These are phyloP conservation scores for Moxostoma hubbsi DNA, from an alignment of 2,797 vertebrate genomes.

Conservation along the genomic window DNA sequence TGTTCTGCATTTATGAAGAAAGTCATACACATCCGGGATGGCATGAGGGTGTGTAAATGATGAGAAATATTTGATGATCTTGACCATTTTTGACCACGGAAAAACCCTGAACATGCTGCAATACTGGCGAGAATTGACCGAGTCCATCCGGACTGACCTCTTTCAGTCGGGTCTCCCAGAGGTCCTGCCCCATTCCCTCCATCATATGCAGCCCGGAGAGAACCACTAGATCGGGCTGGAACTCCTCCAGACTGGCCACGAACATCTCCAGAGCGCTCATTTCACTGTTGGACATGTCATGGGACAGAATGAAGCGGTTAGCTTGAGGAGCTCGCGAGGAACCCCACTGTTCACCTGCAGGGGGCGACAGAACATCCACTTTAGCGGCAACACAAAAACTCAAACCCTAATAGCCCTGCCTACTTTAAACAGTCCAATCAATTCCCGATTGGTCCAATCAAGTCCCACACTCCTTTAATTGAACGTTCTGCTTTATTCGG, in stretches of 20 bases:
- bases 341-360: conserved; percentile 90
- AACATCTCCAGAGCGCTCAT: conserved; percentile 93
- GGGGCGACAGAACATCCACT: not conserved
- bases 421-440: too few relatives aligned
- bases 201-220: conserved; percentile 98
- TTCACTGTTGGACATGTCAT: conserved; percentile 91
- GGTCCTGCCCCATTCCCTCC: conserved; percentile 89
- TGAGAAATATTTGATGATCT: too few relatives aligned
- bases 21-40: too few relatives aligned
- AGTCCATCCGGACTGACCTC: conserved; percentile 75
- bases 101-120: too few relatives aligned
- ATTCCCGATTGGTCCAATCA: too few relatives aligned
- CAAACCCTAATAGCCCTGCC: not conserved
- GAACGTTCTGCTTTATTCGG: too few relatives aligned
- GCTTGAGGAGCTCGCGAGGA: conserved; percentile 86
- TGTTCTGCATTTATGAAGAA: too few relatives aligned
- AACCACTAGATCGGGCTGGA: conserved; percentile 91
- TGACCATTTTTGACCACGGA: too few relatives aligned
- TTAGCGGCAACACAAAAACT: not conserved
- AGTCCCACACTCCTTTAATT: too few relatives aligned
- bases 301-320: conserved; percentile 98
- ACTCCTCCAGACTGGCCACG: conserved; percentile 93
- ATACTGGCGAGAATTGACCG: too few relatives aligned
- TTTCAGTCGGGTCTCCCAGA: conserved; percentile 85
- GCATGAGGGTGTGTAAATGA: too few relatives aligned